A percentile compares a stretch with the other conserved stretches of the same genome.
Conservation (phyloP, 1,140 invertebrate genomes). For the Drosophila lini region DNA sequence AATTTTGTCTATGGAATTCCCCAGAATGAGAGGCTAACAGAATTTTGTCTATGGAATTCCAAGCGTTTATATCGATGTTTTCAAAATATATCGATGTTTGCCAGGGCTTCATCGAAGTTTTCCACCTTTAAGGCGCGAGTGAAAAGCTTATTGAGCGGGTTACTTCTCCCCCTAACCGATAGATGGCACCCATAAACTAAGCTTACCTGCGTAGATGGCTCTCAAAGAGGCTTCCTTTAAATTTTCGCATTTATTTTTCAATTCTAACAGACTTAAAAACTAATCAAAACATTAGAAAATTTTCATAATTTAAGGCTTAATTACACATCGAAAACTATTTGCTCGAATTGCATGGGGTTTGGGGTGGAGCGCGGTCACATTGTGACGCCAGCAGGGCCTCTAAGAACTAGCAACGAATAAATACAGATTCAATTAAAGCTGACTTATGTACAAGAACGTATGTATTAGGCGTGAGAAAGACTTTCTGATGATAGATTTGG, state of each 20-base stretch:
- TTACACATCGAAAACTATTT: conserved; percentile 63
- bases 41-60: too few species aligned
- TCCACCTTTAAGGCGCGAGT: too few species aligned
- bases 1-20: too few species aligned
- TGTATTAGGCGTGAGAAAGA: conserved; percentile 64
- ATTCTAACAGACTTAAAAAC: conserved; percentile 63
- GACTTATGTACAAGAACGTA: conserved; percentile 70
- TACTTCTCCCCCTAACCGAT: not conserved
- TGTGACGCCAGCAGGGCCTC: conserved; percentile 43
- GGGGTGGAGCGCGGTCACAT: conserved; percentile 25
- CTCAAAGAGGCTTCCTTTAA: not conserved
- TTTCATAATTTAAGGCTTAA: conserved; percentile 61
- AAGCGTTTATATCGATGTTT: too few species aligned
- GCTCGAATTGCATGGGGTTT: conserved; percentile 29
- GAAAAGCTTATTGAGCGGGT: not conserved
- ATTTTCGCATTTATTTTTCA: conserved; percentile 30
- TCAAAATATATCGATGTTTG: too few species aligned
- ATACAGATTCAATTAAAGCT: conserved; percentile 67
- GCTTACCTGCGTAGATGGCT: not conserved
- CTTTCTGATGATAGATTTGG: conserved; percentile 80
- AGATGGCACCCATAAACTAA: not conserved
- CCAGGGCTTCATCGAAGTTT: too few species aligned
- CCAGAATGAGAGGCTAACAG: too few species aligned
- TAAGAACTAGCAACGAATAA: conserved; percentile 60
- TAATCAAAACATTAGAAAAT: conserved; percentile 58